Conservation (phyloP, 2,113 vertebrate species). For the Dromaius novaehollandiae region DNA sequence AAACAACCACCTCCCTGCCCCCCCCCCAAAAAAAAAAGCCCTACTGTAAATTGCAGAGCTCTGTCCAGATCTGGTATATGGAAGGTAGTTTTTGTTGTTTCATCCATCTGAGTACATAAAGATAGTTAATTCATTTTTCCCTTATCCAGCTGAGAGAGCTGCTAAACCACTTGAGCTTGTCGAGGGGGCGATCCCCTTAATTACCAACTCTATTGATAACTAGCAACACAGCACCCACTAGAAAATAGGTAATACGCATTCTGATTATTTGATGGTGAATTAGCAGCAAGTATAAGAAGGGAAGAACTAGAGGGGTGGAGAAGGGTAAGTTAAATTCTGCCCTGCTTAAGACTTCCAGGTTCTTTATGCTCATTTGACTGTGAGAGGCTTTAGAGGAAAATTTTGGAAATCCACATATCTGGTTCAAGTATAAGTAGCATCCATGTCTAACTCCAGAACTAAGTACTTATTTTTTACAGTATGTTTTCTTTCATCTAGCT, state of each 20-base stretch:
- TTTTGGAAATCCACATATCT: neutral
- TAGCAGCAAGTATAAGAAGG: neutral
- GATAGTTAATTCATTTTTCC: neutral
- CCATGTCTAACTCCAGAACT: too few relatives aligned
- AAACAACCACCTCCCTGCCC: fast-evolving
- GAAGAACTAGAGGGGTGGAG: neutral
- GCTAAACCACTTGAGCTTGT: neutral
- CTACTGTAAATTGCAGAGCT: neutral
- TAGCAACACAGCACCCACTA: neutral
- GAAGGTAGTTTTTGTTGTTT: neutral
- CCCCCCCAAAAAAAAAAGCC: neutral
- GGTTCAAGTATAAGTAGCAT: neutral
- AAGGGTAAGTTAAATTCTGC: neutral
- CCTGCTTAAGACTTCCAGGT: neutral
- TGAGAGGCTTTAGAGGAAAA: neutral
- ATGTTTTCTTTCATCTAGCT: too few relatives aligned
- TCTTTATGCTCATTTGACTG: neutral
- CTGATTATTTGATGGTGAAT: neutral
- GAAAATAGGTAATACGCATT: neutral
- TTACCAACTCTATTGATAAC: neutral
- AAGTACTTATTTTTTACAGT: too few relatives aligned
- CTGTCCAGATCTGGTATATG: too few relatives aligned
- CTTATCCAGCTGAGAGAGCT: neutral
- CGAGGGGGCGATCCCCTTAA: neutral
- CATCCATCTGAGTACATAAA: neutral